Evolutionary conservation across 2,888 invertebrate genomes (phyloP).

Genomic region (Helicoverpa assulta): DNA sequence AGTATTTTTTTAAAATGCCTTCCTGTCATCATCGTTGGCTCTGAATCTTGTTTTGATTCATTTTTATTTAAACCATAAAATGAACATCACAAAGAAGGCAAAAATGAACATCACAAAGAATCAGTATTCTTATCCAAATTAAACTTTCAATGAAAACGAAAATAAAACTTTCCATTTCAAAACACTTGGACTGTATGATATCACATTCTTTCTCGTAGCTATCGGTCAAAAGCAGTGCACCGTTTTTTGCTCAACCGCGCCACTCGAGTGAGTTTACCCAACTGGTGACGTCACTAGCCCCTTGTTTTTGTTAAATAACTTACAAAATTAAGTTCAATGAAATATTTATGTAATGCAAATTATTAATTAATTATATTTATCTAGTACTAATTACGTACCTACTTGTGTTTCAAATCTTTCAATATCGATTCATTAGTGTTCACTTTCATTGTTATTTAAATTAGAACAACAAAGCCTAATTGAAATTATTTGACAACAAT

Average conservation of each 20-base stretch:
- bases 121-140: background rate
- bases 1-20: too few species aligned
- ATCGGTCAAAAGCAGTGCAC: constrained; percentile 40
- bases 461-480: background rate
- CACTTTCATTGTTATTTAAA: background rate
- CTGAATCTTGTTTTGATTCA: too few species aligned
- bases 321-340: constrained; percentile 42
- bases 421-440: background rate
- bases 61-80: background rate
- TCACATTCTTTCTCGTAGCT: constrained; percentile 38
- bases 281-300: constrained; percentile 47
- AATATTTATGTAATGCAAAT: constrained; percentile 31
- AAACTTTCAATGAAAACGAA: background rate
- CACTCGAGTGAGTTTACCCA: constrained; percentile 36
- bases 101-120: background rate
- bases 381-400: too few species aligned
- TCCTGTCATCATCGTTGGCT: too few species aligned
- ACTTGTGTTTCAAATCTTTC: too few species aligned
- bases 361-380: constrained; percentile 22
- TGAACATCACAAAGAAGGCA: background rate
- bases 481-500: background rate
- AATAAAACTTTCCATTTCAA: constrained; percentile 23
- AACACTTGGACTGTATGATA: background rate
- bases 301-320: constrained; percentile 50
- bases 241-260: constrained; percentile 35